These are phyloP conservation scores for Amphiprion ocellaris DNA, from an alignment of 2,113 vertebrate species.

Conservation along the genomic window DNA sequence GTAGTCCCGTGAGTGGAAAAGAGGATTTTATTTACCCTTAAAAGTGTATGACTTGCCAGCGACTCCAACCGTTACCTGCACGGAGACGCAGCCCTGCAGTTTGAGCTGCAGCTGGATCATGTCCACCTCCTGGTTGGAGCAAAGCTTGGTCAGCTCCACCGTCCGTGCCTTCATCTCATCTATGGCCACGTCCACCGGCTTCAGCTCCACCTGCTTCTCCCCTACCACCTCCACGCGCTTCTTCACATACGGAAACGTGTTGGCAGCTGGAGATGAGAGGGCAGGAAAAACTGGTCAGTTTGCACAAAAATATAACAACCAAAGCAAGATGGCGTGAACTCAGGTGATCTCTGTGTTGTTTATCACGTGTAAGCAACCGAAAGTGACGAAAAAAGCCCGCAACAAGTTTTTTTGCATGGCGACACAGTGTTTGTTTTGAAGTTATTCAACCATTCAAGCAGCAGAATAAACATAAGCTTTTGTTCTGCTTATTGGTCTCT, in stretches of 20 bases:
- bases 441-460: too few relatives aligned
- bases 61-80: conserved; percentile 86
- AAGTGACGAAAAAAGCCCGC: too few relatives aligned
- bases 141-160: conserved; percentile 91
- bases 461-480: too few relatives aligned
- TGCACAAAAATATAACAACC: too few relatives aligned
- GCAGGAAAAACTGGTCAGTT: background rate
- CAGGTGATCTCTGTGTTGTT: background rate
- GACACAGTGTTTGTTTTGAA: too few relatives aligned
- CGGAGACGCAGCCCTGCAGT: conserved; percentile 95
- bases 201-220: conserved; percentile 93
- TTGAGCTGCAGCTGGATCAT: conserved; percentile 99
- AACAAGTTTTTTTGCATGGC: background rate
- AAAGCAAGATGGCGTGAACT: too few relatives aligned
- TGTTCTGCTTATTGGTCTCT: too few relatives aligned
- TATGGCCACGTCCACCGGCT: conserved; percentile 95
- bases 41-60: too few relatives aligned
- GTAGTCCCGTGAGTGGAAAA: too few relatives aligned
- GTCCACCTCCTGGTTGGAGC: conserved; percentile 90
- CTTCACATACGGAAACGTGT: conserved; percentile 95
- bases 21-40: too few relatives aligned
- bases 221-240: conserved; percentile 93
- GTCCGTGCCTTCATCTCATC: conserved; percentile 95
- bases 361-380: background rate
- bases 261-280: conserved; percentile 82